phyloP scores from a whole-genome alignment of 1,140 invertebrate genomes.

The Myzus persicae region DNA sequence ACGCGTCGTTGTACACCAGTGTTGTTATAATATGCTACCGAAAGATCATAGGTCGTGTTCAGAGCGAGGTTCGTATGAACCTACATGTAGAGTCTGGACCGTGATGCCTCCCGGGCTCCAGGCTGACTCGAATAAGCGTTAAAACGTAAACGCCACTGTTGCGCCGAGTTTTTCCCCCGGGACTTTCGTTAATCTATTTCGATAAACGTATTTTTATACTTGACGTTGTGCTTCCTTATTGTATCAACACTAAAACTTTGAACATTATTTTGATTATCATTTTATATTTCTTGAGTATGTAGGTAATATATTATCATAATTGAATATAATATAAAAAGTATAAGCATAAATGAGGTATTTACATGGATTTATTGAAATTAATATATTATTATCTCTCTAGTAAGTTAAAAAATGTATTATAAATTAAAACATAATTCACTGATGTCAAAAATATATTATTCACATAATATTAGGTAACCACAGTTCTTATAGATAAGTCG shows the following conservation, averaged over 20 bases:
- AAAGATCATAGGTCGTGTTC: constrained; percentile 20
- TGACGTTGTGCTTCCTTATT: neutral
- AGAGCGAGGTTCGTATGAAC: neutral
- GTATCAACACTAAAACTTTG: neutral
- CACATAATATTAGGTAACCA: neutral
- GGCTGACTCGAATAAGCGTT: neutral
- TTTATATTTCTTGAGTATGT: neutral
- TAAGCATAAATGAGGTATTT: neutral
- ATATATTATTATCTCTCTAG: neutral
- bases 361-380: neutral
- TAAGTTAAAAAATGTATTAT: neutral
- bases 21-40: constrained; percentile 25
- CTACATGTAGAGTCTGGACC: neutral
- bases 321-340: neutral
- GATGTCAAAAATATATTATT: neutral
- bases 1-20: neutral
- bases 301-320: neutral
- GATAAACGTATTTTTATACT: neutral
- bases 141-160: neutral
- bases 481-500: neutral
- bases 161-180: neutral
- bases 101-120: neutral
- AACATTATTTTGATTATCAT: neutral
- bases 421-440: neutral
- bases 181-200: neutral